Evolutionary conservation across 37 sponge, comb jelly and placozoan species (phyloP).

Genomic region (Geodia barretti): DNA sequence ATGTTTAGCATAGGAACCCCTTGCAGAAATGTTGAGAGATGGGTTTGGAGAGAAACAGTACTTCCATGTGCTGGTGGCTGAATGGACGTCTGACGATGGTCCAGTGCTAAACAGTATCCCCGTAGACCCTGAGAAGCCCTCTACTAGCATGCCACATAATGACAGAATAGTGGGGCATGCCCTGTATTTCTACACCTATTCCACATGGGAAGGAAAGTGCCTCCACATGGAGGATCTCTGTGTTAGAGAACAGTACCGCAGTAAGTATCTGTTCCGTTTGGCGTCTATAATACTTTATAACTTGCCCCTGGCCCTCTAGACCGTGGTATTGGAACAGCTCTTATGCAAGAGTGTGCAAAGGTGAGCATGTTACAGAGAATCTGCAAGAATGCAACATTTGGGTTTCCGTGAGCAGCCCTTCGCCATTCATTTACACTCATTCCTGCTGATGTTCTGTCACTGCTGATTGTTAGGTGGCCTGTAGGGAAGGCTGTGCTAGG

Average conservation of each 20-base stretch:
- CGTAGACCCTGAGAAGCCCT: not conserved
- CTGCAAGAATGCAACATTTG: not conserved
- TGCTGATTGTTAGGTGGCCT: constrained; percentile 3
- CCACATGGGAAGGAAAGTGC: constrained; percentile 37
- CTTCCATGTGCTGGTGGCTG: constrained; percentile 7
- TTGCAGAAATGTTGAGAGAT: constrained; percentile 26
- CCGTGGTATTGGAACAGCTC: constrained; percentile 1
- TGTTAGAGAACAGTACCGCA: constrained; percentile 17
- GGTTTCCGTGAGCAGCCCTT: not conserved
- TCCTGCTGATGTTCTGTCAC: not conserved
- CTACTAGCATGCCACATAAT: not conserved
- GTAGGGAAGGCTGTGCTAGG: not conserved
- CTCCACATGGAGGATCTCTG: constrained; percentile 47
- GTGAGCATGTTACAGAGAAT: not conserved
- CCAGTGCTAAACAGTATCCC: not conserved
- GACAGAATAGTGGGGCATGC: constrained; percentile 37
- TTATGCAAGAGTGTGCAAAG: constrained; percentile 13
- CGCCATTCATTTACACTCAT: not conserved
- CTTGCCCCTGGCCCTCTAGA: not conserved
- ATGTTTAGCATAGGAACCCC: not conserved
- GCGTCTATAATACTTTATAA: not conserved
- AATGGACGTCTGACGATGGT: not conserved
- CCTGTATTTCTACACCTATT: constrained; percentile 37
- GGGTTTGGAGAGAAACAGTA: constrained; percentile 21
- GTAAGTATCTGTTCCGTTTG: constrained; percentile 1